These are phyloP conservation scores for Epizoanthus scotinus DNA, from an alignment of 92 coral and sea anemone genomes.

Conservation along the genomic window DNA sequence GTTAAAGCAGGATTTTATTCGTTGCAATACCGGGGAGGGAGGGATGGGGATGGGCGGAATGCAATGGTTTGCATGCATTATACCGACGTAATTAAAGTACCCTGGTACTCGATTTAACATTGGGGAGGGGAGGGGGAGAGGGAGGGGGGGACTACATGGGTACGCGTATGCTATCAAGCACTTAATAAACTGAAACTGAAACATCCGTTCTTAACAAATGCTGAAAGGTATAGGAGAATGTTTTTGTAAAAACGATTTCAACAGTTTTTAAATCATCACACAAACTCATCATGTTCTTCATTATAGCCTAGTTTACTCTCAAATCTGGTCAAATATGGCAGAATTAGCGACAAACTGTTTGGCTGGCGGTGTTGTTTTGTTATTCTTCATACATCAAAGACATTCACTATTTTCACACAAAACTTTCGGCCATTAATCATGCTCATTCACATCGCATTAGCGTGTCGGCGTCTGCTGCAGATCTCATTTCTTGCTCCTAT, in stretches of 20 bases:
- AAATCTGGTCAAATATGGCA: slow-evolving; percentile 13
- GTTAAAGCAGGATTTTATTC: no score
- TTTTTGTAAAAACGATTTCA: neutral
- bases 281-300: neutral
- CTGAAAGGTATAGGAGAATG: neutral
- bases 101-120: no score
- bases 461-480: neutral
- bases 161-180: no score
- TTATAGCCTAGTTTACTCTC: neutral
- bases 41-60: no score
- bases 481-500: no score
- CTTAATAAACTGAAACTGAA: no score
- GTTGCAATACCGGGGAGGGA: no score
- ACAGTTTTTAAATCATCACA: neutral
- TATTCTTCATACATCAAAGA: slow-evolving; percentile 2
- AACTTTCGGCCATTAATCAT: slow-evolving; percentile 21
- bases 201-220: neutral
- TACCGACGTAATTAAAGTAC: no score
- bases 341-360: neutral
- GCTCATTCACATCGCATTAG: neutral
- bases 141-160: neutral
- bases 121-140: no score
- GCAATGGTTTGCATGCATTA: no score
- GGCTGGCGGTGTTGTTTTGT: slow-evolving; percentile 17
- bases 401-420: slow-evolving; percentile 36